These are phyloP conservation scores for Macropus fuliginosus DNA, from an alignment of 2,797 vertebrate genomes.

Conservation along the genomic window DNA sequence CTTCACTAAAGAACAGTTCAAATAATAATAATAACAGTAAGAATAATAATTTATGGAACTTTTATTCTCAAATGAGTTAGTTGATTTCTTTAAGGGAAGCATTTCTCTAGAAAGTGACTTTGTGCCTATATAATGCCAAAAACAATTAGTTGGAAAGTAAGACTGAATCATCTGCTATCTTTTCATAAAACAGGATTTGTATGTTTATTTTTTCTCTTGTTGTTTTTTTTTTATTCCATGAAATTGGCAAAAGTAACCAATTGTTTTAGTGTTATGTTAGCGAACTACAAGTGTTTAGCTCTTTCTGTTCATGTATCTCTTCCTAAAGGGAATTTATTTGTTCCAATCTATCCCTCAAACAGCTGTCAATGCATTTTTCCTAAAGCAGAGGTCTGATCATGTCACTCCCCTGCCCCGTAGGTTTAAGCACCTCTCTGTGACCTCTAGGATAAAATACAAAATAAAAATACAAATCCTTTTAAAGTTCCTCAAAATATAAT, in stretches of 20 bases:
- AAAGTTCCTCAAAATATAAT: background rate
- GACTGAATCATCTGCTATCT: background rate
- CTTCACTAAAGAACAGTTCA: background rate
- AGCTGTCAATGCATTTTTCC: background rate
- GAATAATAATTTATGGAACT: background rate
- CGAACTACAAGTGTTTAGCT: background rate
- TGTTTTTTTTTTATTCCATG: slow-evolving; percentile 1
- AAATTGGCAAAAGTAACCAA: background rate
- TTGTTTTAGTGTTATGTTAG: slow-evolving; percentile 7
- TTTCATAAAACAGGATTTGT: background rate
- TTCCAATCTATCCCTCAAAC: background rate
- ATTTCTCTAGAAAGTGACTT: background rate
- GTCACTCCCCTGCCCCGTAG: background rate
- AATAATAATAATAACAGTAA: background rate
- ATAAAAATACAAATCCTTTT: background rate
- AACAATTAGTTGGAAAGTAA: background rate
- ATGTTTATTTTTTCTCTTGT: background rate
- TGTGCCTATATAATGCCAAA: background rate
- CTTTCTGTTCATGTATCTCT: background rate
- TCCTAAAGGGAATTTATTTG: background rate
- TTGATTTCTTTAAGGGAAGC: background rate
- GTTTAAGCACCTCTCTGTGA: background rate
- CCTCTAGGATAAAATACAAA: background rate
- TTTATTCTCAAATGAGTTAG: slow-evolving; percentile 4
- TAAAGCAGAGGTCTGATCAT: background rate